Base-by-base conservation (phyloP, 2,113 vertebrate genomes). In the Oryzias javanicus region DNA sequence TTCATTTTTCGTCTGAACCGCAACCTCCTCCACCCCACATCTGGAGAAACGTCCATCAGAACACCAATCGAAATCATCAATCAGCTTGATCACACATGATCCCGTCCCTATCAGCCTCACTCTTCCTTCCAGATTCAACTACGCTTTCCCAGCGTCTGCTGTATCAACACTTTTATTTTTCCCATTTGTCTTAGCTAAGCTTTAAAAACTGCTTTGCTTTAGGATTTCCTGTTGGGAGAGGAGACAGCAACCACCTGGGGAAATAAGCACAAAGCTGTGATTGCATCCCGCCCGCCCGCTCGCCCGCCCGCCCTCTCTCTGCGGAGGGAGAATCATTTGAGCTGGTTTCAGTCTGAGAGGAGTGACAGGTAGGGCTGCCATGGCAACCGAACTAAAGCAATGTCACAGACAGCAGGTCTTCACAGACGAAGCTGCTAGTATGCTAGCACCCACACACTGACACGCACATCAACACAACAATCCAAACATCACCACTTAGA, bases 331-430 rank as follows among this genome's bases (percentile, higher is more conserved):
- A 76, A 80, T 79, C 58, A 82, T 82, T 67, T 82, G 72, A 85
- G 77, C 76, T 59, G 45, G 19, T 81, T 86, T 83, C 35, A 49
- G 63, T 75, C 74, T 80, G 76, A 45, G 64, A 79, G 63, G 73
- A 80, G 80, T 89, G 86, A 89, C 86, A 89, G 82, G 87, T 88
- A 85, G 72, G 5, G 88, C 79, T 90, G 85, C 87, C 72, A 91
- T 91, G 85, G 88, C 79, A 91, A 91, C 89, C 55, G 35, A 77
- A 79, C 60, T 68, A 82, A 89, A 78, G 74, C 68, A 67, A 58
- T 74, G 71, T 77, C 79, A 71, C 64, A 67, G 72, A 68, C 70
- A 75, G 73, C 59, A 67, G 49, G 1, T 73, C 60, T 67, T 80
- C 56, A 64, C 65, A 70, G 68, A 72, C 59, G 66, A 72, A 67